Evolutionary conservation across 2,888 invertebrate genomes (phyloP).

Genomic region (Spicauda simplicius): DNA sequence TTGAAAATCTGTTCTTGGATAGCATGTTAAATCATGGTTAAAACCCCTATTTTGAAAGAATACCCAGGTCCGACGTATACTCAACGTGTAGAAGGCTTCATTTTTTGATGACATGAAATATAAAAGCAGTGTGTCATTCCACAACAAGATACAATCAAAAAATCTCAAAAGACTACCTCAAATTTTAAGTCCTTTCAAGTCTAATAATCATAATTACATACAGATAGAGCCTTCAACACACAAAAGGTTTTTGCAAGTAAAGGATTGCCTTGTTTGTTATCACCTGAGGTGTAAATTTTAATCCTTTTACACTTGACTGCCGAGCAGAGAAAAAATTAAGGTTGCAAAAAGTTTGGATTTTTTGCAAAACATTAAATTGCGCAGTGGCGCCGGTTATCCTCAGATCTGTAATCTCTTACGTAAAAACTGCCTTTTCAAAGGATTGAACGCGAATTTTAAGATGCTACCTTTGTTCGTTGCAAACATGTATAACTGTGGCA

Average conservation of each 20-base stretch:
- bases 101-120: background rate
- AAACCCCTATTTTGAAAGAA: too few relatives aligned
- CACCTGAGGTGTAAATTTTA: constrained; percentile 63
- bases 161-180: background rate
- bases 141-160: background rate
- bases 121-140: background rate
- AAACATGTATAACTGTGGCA: too few relatives aligned
- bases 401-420: background rate
- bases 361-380: constrained; percentile 45
- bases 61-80: too few relatives aligned
- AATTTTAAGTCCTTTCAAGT: constrained; percentile 5
- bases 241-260: constrained; percentile 44
- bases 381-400: constrained; percentile 50
- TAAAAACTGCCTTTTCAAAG: background rate
- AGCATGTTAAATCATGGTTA: too few relatives aligned
- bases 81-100: background rate
- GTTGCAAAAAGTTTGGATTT: constrained; percentile 12
- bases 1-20: too few relatives aligned
- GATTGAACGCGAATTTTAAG: too few relatives aligned
- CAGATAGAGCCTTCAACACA: constrained; percentile 19
- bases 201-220: background rate
- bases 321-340: background rate
- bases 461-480: too few relatives aligned
- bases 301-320: constrained; percentile 53
- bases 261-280: constrained; percentile 45